Conservation (phyloP, 1,140 invertebrate genomes). For the Trichonephila clavata region DNA sequence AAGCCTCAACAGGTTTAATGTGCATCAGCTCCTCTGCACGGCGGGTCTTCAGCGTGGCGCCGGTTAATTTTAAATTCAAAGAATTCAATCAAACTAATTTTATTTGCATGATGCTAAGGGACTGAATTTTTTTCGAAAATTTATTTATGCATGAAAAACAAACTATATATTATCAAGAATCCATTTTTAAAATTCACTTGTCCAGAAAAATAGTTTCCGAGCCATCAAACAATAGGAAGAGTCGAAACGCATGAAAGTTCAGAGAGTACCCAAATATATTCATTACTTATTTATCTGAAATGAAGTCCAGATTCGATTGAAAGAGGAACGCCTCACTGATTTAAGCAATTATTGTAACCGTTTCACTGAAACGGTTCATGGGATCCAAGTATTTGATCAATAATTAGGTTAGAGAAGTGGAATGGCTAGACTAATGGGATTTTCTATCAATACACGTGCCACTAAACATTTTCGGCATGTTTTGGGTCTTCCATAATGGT, state of each 20-base stretch:
- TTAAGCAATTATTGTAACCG: slow-evolving; percentile 25
- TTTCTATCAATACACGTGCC: background rate
- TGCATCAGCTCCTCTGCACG: too few species aligned
- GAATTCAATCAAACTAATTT: too few species aligned
- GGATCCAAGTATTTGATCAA: slow-evolving; percentile 56
- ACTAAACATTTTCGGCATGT: background rate
- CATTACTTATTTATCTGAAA: background rate
- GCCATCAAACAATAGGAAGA: background rate
- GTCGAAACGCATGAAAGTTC: background rate
- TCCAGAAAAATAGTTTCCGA: background rate
- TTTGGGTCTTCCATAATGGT: background rate
- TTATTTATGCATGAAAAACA: too few species aligned
- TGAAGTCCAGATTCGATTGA: background rate
- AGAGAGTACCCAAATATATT: background rate
- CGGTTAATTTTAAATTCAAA: too few species aligned
- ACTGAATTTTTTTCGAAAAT: too few species aligned
- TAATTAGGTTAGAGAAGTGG: slow-evolving; percentile 57
- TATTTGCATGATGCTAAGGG: too few species aligned
- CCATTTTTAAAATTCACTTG: background rate
- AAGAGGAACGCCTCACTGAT: slow-evolving; percentile 2
- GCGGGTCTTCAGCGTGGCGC: too few species aligned
- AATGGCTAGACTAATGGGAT: slow-evolving; percentile 15
- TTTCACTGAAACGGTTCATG: slow-evolving; percentile 34
- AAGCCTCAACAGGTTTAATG: too few species aligned
- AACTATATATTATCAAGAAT: background rate